Conservation (phyloP, 2,113 vertebrate species). For the Mastomys natalensis region DNA sequence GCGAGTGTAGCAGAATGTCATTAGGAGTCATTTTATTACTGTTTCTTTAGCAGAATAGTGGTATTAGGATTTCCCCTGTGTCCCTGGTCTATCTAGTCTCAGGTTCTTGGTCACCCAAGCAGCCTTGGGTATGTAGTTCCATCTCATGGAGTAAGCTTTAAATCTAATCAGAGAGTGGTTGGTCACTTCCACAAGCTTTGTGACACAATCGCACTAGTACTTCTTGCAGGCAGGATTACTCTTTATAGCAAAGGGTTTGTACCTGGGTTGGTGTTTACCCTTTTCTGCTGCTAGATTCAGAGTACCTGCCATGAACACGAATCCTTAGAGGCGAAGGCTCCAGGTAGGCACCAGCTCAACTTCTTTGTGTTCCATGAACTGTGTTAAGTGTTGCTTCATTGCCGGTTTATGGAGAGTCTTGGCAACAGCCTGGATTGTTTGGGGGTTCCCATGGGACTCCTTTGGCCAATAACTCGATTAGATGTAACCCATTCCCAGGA, state of each 20-base stretch:
- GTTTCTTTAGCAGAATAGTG: neutral
- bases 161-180: neutral
- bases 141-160: neutral
- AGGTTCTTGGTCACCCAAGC: neutral
- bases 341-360: neutral
- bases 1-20: neutral
- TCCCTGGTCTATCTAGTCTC: neutral
- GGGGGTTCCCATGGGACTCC: neutral
- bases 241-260: neutral
- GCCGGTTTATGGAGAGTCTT: neutral
- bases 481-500: neutral
- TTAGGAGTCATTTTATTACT: neutral
- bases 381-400: neutral
- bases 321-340: neutral
- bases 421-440: neutral
- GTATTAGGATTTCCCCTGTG: neutral
- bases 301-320: neutral
- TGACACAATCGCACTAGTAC: neutral
- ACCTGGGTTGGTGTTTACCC: too few species aligned
- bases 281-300: neutral
- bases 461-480: neutral
- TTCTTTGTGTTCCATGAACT: neutral
- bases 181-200: neutral
- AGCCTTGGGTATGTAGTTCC: neutral
- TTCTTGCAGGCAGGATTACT: neutral